phyloP scores from a whole-genome alignment of 2,888 invertebrate genomes.

The Diadegma fenestrale region DNA sequence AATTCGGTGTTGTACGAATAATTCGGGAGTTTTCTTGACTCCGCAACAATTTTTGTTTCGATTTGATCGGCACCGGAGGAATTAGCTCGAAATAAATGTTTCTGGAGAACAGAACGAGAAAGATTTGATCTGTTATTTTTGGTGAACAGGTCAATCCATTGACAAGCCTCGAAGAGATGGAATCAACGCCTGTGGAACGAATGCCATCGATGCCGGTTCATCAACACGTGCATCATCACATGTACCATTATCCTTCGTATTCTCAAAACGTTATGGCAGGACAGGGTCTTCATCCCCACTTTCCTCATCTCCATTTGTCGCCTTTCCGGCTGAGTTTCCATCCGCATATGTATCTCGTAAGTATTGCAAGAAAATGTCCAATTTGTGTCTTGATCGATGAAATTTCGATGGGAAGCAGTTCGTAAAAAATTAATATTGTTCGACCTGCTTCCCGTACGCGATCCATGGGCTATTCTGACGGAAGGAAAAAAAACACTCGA shows the following conservation, averaged over 20 bases:
- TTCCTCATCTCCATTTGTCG: constrained; percentile 85
- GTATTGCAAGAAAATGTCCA: constrained; percentile 17
- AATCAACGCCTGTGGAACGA: constrained; percentile 72
- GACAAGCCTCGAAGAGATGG: constrained; percentile 72
- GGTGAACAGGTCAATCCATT: constrained; percentile 85
- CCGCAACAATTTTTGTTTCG: no score
- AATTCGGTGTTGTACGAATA: not conserved
- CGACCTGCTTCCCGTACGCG: not conserved
- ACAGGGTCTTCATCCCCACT: constrained; percentile 76
- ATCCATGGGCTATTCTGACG: not conserved
- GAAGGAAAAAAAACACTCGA: not conserved
- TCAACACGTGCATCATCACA: constrained; percentile 92
- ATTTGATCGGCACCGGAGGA: not conserved
- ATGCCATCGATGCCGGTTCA: constrained; percentile 80
- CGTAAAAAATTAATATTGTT: not conserved
- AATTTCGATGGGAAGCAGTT: not conserved
- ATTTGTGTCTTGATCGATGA: not conserved
- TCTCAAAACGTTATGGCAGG: constrained; percentile 68
- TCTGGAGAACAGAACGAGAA: no score
- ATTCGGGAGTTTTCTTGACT: not conserved
- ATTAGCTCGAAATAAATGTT: not conserved
- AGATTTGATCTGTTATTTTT: not conserved
- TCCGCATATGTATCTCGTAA: constrained; percentile 74
- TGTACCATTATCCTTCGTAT: constrained; percentile 89
- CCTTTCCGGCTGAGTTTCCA: constrained; percentile 87